These are phyloP conservation scores for Centropristis striata DNA, from an alignment of 2,113 vertebrate genomes.

Conservation along the genomic window DNA sequence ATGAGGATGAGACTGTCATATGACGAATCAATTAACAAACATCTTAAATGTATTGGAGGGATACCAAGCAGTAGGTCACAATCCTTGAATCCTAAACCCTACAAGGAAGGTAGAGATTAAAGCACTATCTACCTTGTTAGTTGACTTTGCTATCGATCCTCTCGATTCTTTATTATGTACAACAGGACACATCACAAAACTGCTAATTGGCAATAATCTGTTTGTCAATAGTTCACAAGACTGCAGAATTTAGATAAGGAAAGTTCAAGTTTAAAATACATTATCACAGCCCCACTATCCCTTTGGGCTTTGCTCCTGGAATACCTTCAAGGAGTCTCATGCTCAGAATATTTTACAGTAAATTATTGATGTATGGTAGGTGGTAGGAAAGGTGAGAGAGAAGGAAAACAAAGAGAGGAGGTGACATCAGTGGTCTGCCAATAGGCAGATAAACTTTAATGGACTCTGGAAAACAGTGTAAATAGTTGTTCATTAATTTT, in stretches of 20 bases:
- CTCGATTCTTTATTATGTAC: slow-evolving; percentile 87
- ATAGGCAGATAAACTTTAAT: slow-evolving; percentile 54
- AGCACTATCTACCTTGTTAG: slow-evolving; percentile 77
- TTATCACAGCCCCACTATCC: slow-evolving; percentile 75
- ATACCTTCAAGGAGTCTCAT: slow-evolving; percentile 79
- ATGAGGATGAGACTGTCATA: neutral
- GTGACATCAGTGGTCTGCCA: slow-evolving; percentile 54
- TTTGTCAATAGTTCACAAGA: slow-evolving; percentile 88
- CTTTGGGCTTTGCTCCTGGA: slow-evolving; percentile 69
- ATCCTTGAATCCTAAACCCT: slow-evolving; percentile 56
- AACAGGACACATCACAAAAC: slow-evolving; percentile 86
- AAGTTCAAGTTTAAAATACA: slow-evolving; percentile 87
- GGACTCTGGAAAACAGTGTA: slow-evolving; percentile 1
- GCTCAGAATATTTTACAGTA: slow-evolving; percentile 80
- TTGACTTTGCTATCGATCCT: slow-evolving; percentile 83
- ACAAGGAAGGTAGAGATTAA: slow-evolving; percentile 65
- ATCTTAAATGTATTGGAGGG: slow-evolving; percentile 10
- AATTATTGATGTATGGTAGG: slow-evolving; percentile 63
- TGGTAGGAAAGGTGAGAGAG: slow-evolving; percentile 59
- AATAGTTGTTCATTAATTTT: slow-evolving; percentile 3
- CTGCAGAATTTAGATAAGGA: slow-evolving; percentile 89
- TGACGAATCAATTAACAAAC: slow-evolving; percentile 22
- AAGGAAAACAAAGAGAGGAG: slow-evolving; percentile 66
- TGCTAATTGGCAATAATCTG: slow-evolving; percentile 91
- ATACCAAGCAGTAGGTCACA: slow-evolving; percentile 34